These are phyloP conservation scores for Teleogryllus occipitalis DNA, from an alignment of 1,140 invertebrate species.

Conservation along the genomic window DNA sequence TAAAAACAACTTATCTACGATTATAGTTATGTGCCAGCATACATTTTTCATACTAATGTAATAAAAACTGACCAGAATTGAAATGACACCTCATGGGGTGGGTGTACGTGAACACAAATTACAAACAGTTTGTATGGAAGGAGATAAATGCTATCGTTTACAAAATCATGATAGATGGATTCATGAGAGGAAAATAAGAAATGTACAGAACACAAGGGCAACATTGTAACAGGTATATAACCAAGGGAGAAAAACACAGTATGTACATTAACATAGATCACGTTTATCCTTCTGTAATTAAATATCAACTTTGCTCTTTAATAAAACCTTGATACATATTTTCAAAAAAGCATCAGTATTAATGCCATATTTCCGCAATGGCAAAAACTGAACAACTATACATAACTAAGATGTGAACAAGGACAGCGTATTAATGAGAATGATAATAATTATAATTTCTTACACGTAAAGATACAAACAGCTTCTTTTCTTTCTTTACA, in stretches of 20 bases:
- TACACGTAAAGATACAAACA: constrained; percentile 23
- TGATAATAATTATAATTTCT: constrained; percentile 19
- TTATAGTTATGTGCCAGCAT: constrained; percentile 9
- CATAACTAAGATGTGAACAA: constrained; percentile 13
- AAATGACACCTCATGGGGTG: background rate
- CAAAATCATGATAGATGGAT: background rate
- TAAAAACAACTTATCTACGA: constrained; percentile 9
- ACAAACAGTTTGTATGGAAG: background rate
- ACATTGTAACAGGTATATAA: background rate
- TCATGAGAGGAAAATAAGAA: background rate
- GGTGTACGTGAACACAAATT: background rate
- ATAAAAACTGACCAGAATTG: constrained; percentile 18
- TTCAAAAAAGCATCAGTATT: constrained; percentile 8
- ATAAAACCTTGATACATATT: background rate
- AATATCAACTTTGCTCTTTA: background rate
- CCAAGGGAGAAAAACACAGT: background rate
- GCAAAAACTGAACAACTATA: constrained; percentile 15
- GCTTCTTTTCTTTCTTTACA: constrained; percentile 21
- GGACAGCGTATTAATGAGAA: constrained; percentile 13
- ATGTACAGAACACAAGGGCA: background rate
- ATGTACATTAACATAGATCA: background rate
- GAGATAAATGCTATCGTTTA: background rate
- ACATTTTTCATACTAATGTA: constrained; percentile 10
- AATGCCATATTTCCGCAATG: background rate
- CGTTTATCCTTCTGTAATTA: background rate